Base-by-base conservation (phyloP, 2,797 vertebrate species). In the Smutsia gigantea region DNA sequence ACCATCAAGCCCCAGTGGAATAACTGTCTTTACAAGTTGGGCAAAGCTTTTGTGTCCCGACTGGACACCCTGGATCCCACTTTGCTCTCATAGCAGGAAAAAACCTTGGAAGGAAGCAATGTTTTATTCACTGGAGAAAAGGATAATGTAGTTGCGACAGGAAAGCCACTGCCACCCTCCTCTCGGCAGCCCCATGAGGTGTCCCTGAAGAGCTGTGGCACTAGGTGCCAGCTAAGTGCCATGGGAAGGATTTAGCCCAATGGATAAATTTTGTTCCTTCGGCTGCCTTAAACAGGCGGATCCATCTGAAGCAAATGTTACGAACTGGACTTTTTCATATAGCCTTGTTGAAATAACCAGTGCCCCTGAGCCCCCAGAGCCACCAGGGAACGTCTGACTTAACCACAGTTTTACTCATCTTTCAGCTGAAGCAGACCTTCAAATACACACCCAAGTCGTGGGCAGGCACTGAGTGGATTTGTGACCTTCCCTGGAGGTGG, bases 401-500 rank as follows among this genome's bases (percentile, higher is more conserved):
- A 87, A 61, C 63, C 82, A 42, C 10, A 15, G 78, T 95, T 96
- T 97, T 95, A 95, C 34, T 71, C 90, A 77, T 92, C 94, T 96
- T 97, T 97, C 77, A 92, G 87, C 79, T 75, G 97, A 92, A 81
- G 93, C 66, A 93, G 95, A 97, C 79, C 93, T 95, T 84, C 88
- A 98, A 96, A 96, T 93, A 88, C 55, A 97, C 97, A 97, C 97
- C 90, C 29, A 82, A 93, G 93, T 78, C 34, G 4, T 94, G 1
- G 3, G 0, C 10, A 23, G 94, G 89, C 96, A 94, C 55, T 1
- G 72, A 94, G 69, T 87, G 95, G 97, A 97, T 98, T 98, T 98
- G 94, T 97, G 96, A 96, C 90, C 96, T 88, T 97, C 94, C 94
- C 96, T 97, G 49, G 96, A 97, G 96, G 93, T 84, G 29, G 83